Evolutionary conservation across 2,888 invertebrate genomes (phyloP).

Genomic region (Mantis religiosa): DNA sequence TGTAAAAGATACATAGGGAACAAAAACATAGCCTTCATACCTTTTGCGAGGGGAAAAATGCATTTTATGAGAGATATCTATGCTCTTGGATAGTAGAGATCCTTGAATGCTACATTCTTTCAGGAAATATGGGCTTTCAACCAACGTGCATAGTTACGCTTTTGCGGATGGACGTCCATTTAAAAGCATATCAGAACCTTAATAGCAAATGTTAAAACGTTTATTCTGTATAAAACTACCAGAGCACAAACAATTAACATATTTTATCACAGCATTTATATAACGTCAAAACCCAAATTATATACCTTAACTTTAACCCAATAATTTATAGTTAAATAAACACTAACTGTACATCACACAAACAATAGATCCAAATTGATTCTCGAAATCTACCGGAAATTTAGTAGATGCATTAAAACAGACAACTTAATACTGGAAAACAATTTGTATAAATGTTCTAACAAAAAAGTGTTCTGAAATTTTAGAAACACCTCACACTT

Average conservation of each 20-base stretch:
- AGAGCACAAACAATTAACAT: not conserved
- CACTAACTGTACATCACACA: not conserved
- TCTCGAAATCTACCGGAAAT: not conserved
- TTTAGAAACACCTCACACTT: not conserved
- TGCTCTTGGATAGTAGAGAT: no score
- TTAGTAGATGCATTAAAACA: not conserved
- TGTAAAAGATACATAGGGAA: no score
- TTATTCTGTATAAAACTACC: not conserved
- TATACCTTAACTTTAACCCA: not conserved
- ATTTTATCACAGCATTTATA: not conserved
- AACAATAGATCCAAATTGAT: not conserved
- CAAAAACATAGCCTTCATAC: no score
- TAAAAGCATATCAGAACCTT: no score
- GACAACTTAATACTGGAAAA: not conserved
- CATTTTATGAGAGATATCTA: no score
- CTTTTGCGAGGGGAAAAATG: no score
- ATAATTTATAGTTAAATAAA: not conserved
- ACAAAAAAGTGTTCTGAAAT: not conserved
- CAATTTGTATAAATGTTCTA: not conserved
- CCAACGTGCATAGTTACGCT: no score
- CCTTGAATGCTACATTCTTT: no score
- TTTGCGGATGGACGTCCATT: no score
- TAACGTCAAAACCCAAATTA: not conserved
- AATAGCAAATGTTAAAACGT: not conserved
- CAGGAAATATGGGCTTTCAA: no score